phyloP scores from a whole-genome alignment of 2,888 invertebrate species.

The Drosophila dives region DNA sequence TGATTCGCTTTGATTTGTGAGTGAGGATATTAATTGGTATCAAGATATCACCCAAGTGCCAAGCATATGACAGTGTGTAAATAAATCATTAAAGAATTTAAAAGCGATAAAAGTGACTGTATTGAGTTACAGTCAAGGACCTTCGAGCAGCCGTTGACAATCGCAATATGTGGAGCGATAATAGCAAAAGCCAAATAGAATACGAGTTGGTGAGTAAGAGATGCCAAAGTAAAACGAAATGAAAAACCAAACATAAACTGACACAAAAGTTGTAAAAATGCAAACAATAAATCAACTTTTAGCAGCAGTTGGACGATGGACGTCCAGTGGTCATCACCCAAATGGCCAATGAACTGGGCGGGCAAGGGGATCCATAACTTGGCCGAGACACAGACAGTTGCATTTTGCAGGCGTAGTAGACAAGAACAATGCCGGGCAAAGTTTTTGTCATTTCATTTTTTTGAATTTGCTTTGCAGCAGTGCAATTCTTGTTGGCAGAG shows the following conservation, averaged over 20 bases:
- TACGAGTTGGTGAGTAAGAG: constrained; percentile 8
- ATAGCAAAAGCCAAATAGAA: constrained; percentile 26
- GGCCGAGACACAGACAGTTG: constrained; percentile 29
- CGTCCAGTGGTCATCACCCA: constrained; percentile 8
- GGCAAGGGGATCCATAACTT: constrained; percentile 12
- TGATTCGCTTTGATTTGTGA: not conserved
- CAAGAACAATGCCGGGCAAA: constrained; percentile 54
- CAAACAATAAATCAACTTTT: constrained; percentile 68
- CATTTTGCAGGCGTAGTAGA: constrained; percentile 30
- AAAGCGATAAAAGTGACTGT: constrained; percentile 41
- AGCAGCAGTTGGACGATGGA: constrained; percentile 35
- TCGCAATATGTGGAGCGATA: constrained; percentile 45
- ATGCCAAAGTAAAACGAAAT: constrained; percentile 53
- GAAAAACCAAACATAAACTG: constrained; percentile 59
- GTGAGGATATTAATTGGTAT: not conserved
- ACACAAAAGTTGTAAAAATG: constrained; percentile 59
- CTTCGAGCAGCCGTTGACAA: constrained; percentile 38
- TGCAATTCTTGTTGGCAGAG: constrained; percentile 59
- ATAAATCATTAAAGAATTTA: constrained; percentile 44
- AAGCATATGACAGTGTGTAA: not conserved
- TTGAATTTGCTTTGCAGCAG: constrained; percentile 40
- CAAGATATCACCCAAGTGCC: not conserved
- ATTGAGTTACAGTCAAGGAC: constrained; percentile 35
- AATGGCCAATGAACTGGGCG: constrained; percentile 41
- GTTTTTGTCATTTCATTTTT: constrained; percentile 28